Conservation (phyloP, 2,888 invertebrate species). For the Cantharis nigra region DNA sequence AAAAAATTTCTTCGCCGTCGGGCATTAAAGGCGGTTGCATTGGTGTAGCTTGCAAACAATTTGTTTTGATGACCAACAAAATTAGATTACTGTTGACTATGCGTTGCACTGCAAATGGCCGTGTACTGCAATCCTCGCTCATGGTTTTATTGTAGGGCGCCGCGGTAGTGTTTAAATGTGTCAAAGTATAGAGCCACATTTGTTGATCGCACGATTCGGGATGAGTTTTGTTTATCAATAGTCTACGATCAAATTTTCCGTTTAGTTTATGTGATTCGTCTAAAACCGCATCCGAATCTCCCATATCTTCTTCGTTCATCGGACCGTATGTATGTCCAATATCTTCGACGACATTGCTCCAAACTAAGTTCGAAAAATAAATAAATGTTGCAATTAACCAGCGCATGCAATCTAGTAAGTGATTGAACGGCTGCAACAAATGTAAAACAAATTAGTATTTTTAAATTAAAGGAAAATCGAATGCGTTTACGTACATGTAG, state of each 20-base stretch:
- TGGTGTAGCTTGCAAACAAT: constrained; percentile 55
- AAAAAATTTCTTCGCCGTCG: constrained; percentile 48
- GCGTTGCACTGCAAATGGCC: constrained; percentile 76
- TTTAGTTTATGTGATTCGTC: constrained; percentile 57
- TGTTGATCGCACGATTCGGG: constrained; percentile 87
- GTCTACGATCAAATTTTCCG: constrained; percentile 61
- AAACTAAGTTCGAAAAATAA: constrained; percentile 63
- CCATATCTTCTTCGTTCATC: constrained; percentile 51
- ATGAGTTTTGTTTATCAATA: constrained; percentile 76
- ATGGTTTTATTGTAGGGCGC: constrained; percentile 51
- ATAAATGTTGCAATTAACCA: constrained; percentile 64
- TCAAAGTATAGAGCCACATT: constrained; percentile 50
- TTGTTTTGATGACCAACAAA: constrained; percentile 73
- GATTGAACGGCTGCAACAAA: constrained; percentile 62
- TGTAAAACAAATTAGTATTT: neutral
- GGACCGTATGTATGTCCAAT: constrained; percentile 48
- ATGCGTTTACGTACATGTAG: neutral
- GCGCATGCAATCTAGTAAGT: constrained; percentile 61
- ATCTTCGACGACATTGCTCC: constrained; percentile 59
- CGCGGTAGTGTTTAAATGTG: constrained; percentile 47
- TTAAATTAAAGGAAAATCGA: neutral
- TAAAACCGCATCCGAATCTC: constrained; percentile 50
- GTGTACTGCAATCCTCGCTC: constrained; percentile 48
- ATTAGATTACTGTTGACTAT: constrained; percentile 82
- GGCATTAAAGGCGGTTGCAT: constrained; percentile 34